A percentile compares a stretch with the other conserved stretches of the same genome.
Evolutionary conservation across 2,113 vertebrate species (phyloP).

Genomic region (Ibidorhyncha struthersii): DNA sequence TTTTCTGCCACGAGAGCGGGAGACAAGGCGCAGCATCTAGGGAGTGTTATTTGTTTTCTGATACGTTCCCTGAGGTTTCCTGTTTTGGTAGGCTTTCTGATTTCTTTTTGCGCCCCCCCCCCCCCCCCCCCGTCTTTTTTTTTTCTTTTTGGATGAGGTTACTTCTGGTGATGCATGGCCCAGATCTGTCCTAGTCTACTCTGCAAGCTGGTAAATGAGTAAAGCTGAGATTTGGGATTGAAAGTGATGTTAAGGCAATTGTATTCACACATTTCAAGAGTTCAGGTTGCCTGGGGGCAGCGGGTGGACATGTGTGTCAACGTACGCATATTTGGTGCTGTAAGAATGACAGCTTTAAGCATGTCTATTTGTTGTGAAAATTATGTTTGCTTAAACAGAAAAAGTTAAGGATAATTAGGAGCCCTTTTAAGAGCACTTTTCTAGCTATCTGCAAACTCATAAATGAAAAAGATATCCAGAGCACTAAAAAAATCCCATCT

Average conservation of each 20-base stretch:
- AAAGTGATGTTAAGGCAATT: not conserved
- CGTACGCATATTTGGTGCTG: not conserved
- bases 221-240: not conserved
- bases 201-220: not conserved
- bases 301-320: not conserved
- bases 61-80: slow-evolving; percentile 4
- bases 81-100: not conserved
- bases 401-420: not conserved
- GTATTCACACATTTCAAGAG: not conserved
- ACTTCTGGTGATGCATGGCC: not conserved
- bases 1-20: not conserved
- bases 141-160: not conserved
- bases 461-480: not conserved
- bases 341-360: not conserved
- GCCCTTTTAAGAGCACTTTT: not conserved
- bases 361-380: not conserved
- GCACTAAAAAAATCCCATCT: not conserved
- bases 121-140: no score
- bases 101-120: no score
- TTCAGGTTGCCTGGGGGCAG: not conserved
- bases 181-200: not conserved
- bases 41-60: not conserved
- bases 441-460: not conserved
- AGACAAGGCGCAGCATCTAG: not conserved
- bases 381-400: not conserved